Base-by-base conservation (phyloP, 2,888 invertebrate species). In the Patella pellucida region DNA sequence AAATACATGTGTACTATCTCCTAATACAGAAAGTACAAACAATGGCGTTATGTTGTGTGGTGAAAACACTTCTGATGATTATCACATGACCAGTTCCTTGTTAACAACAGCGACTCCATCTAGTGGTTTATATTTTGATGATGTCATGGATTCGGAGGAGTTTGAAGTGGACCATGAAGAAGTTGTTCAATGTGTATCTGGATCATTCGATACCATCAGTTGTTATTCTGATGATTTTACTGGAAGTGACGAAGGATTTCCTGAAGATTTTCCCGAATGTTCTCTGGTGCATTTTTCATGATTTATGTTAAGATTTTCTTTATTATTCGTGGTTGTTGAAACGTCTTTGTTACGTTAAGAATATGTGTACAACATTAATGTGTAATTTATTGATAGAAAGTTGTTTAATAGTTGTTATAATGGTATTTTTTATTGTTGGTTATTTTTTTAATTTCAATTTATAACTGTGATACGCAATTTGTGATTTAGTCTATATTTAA, bases 181-280 rank as follows among this genome's bases (percentile, higher is more conserved):
- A 62, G 62, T 62, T 3, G 62, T 62, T 3, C 62, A 19, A 62
- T 62, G 62, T 62, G 14, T 62, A 19, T 62, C 62, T 23, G 62
- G 62, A 19, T 62, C 62, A n/a, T 62, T 19, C 16, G 62, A 15
- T 23, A 16, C 62, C 16, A n/a, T 19, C 19, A 62, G 15, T 62
- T 62, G 1, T 23, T 19, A 23, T 62, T 62, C 62, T n/a, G 62
- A 62, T 12, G 15, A 62, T 19, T 62, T 62, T 62, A 62, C 16
- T n/a, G 62, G 16, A n/a, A 62, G 62, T 19, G 62, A 62, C 16
- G 62, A 62, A 16, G 62, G 62, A 1, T 62, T 62, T 62, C 62
- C 62, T 14, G 62, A 62, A 62, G 62, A 62, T 62, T 62, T 62
- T 62, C 23, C 23, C 9, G 62, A 62, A 62, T 62, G 62, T 19